Conservation (phyloP, 1,140 invertebrate species). For the Psix sp. region DNA sequence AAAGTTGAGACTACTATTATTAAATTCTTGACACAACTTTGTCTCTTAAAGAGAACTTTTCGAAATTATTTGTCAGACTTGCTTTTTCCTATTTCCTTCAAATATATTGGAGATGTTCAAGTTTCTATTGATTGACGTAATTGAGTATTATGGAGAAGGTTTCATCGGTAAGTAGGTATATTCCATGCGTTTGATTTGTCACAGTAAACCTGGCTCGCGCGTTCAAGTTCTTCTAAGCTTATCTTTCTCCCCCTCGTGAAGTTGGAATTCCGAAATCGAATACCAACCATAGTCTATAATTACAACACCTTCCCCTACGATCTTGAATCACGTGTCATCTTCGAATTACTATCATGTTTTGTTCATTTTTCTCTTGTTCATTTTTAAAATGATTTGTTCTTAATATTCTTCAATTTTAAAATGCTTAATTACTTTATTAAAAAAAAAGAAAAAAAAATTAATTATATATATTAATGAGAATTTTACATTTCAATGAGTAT, state of each 20-base stretch:
- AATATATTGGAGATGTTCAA: too few relatives aligned
- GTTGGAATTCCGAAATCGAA: constrained; percentile 52
- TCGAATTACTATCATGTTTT: constrained; percentile 36
- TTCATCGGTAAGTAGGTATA: constrained; percentile 18
- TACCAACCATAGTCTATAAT: constrained; percentile 51
- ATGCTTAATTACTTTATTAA: too few relatives aligned
- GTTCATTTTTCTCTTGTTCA: constrained; percentile 30
- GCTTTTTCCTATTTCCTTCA: too few relatives aligned
- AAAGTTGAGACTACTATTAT: constrained; percentile 20
- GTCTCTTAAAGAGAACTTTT: not conserved
- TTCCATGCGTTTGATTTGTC: constrained; percentile 47
- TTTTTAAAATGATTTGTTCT: too few relatives aligned
- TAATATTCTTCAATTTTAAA: too few relatives aligned
- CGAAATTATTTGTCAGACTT: too few relatives aligned
- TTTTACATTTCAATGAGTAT: too few relatives aligned
- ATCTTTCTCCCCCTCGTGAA: constrained; percentile 37
- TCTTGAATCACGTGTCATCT: constrained; percentile 47
- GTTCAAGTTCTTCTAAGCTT: constrained; percentile 16
- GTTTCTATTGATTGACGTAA: not conserved
- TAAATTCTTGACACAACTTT: constrained; percentile 16
- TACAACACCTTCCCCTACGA: constrained; percentile 48
- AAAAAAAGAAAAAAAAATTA: too few relatives aligned
- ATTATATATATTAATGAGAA: too few relatives aligned
- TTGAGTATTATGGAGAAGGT: constrained; percentile 2
- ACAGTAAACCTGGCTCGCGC: constrained; percentile 26